A percentile compares a stretch with the other conserved stretches of the same genome.
These are phyloP conservation scores for Hypsopygia costalis DNA, from an alignment of 2,888 invertebrate genomes.

Conservation along the genomic window DNA sequence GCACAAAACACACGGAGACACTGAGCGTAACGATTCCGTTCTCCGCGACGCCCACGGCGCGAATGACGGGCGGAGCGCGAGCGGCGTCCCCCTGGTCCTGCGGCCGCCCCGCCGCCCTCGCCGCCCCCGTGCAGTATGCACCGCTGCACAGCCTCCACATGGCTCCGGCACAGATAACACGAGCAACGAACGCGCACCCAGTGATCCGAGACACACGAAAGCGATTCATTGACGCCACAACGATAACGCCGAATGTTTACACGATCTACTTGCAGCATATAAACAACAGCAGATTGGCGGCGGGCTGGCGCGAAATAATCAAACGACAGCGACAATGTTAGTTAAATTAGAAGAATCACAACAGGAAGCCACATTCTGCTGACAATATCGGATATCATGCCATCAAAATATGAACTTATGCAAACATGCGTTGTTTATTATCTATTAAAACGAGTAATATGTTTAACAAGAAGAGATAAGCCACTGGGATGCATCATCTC, in stretches of 20 bases:
- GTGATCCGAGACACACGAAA: conserved; percentile 41
- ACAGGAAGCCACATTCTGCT: conserved; percentile 4
- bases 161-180: conserved; percentile 54
- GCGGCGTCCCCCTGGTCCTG: conserved; percentile 28
- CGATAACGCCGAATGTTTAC: conserved; percentile 54
- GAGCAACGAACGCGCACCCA: conserved; percentile 35
- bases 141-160: conserved; percentile 68
- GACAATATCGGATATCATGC: not conserved
- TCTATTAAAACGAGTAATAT: too few species aligned
- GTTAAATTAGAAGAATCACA: too few species aligned
- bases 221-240: conserved; percentile 66
- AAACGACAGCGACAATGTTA: conserved; percentile 1
- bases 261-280: conserved; percentile 40
- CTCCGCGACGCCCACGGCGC: conserved; percentile 48
- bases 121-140: conserved; percentile 56
- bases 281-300: conserved; percentile 34
- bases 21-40: conserved; percentile 27
- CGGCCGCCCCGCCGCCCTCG: conserved; percentile 24
- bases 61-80: conserved; percentile 47
- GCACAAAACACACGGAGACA: conserved; percentile 26
- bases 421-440: not conserved
- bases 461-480: not conserved
- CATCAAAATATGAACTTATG: too few species aligned
- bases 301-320: conserved; percentile 21
- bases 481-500: not conserved